A percentile compares a stretch with the other conserved stretches of the same genome.
phyloP scores from a whole-genome alignment of 2,113 vertebrate genomes.

The Pollachius pollachius region DNA sequence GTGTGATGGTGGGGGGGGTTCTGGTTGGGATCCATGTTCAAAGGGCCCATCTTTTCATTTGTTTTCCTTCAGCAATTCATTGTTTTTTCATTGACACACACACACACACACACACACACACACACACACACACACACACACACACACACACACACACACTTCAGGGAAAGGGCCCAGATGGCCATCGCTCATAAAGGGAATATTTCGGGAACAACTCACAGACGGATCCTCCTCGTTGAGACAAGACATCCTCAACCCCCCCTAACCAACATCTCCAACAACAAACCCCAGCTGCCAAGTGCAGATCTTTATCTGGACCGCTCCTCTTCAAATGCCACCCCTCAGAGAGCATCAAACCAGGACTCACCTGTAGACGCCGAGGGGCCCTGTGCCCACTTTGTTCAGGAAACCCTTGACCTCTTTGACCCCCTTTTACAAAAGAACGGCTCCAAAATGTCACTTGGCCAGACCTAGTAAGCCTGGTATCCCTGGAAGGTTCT shows the following conservation, averaged over 20 bases:
- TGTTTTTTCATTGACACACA: constrained; percentile 41
- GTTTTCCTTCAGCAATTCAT: constrained; percentile 64
- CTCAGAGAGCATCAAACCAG: constrained; percentile 48
- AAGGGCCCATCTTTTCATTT: constrained; percentile 70
- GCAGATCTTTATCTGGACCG: constrained; percentile 60
- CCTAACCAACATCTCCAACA: constrained; percentile 12
- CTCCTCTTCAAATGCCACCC: constrained; percentile 46
- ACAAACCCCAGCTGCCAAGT: constrained; percentile 47
- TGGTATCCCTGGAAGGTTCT: constrained; percentile 47
- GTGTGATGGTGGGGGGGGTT: constrained; percentile 20
- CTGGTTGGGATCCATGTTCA: constrained; percentile 68
- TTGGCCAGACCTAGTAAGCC: constrained; percentile 35
- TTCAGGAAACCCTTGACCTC: constrained; percentile 35
- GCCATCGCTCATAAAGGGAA: constrained; percentile 58
- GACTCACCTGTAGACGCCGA: constrained; percentile 49
- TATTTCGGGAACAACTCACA: constrained; percentile 56
- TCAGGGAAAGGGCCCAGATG: constrained; percentile 49
- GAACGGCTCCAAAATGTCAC: constrained; percentile 29
- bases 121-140: constrained; percentile 19
- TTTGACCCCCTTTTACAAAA: constrained; percentile 34
- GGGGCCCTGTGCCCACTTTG: constrained; percentile 28
- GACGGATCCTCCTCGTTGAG: constrained; percentile 44
- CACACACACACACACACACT: constrained; percentile 17
- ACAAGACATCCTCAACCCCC: constrained; percentile 41
- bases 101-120: not conserved